These are phyloP conservation scores for Platycnemis pennipes DNA, from an alignment of 2,888 invertebrate genomes.

Conservation along the genomic window DNA sequence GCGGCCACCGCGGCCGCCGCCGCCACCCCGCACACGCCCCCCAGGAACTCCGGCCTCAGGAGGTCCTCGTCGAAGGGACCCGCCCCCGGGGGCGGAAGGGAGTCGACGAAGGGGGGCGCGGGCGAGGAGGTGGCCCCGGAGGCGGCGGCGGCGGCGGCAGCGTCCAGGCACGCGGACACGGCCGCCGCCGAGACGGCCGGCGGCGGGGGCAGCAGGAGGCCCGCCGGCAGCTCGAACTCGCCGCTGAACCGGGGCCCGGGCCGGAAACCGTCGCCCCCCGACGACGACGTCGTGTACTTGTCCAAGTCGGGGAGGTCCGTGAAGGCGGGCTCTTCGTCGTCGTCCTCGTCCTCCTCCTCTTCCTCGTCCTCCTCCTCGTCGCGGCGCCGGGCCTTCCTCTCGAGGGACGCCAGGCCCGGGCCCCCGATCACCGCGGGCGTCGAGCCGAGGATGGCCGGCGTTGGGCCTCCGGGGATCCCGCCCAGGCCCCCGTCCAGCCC, in stretches of 20 bases:
- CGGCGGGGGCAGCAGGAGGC: conserved; percentile 53
- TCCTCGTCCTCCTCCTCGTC: conserved; percentile 78
- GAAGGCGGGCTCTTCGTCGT: conserved; percentile 77
- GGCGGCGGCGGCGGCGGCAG: conserved; percentile 80
- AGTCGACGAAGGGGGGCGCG: conserved; percentile 68
- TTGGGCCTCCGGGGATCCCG: background rate
- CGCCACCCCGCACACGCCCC: conserved; percentile 74
- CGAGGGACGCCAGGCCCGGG: conserved; percentile 70
- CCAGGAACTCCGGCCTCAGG: conserved; percentile 55
- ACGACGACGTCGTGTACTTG: conserved; percentile 82
- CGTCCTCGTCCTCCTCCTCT: conserved; percentile 80
- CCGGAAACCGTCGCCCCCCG: conserved; percentile 78
- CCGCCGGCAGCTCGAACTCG: conserved; percentile 87
- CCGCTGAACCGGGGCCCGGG: conserved; percentile 80
- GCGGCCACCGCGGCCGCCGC: conserved; percentile 82
- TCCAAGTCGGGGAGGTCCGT: conserved; percentile 85
- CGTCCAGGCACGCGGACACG: conserved; percentile 67
- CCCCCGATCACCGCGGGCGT: conserved; percentile 54
- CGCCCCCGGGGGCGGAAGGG: conserved; percentile 51
- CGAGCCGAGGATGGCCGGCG: conserved; percentile 28
- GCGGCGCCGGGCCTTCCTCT: conserved; percentile 80
- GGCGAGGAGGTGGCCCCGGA: conserved; percentile 77
- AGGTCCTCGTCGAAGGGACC: conserved; percentile 66
- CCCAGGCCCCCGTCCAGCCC: background rate
- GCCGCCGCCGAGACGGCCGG: conserved; percentile 61